Percentiles rank a stretch among this genome's conserved stretches.
phyloP scores from a whole-genome alignment of 2,888 invertebrate species.

The Eumacrocentrus americanus region DNA sequence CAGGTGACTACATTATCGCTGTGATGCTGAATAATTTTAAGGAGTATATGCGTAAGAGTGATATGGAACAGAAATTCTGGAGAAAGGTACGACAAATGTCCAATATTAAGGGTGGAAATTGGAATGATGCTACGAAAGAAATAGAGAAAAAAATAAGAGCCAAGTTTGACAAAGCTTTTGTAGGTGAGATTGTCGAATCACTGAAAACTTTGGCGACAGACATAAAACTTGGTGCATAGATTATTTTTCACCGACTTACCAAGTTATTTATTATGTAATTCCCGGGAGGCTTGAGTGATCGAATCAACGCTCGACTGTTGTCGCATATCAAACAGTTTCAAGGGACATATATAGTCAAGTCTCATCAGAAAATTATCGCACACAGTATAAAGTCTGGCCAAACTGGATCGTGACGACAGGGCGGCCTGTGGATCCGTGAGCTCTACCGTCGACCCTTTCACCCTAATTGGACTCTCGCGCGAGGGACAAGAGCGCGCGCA shows the following conservation, averaged over 20 bases:
- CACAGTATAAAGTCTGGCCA: constrained; percentile 7
- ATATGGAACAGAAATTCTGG: constrained; percentile 26
- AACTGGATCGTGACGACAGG: constrained; percentile 25
- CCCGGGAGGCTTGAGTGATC: too few relatives aligned
- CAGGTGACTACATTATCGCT: constrained; percentile 16
- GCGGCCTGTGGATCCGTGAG: constrained; percentile 1
- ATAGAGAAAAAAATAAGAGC: constrained; percentile 24
- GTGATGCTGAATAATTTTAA: constrained; percentile 25
- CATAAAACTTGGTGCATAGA: not conserved
- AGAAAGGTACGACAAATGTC: constrained; percentile 20
- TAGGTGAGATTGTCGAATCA: constrained; percentile 19
- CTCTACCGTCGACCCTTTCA: constrained; percentile 29
- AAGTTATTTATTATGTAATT: not conserved
- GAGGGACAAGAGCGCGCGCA: constrained; percentile 13
- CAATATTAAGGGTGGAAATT: not conserved
- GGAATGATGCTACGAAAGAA: not conserved
- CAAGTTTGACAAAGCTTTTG: constrained; percentile 29
- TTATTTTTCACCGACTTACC: not conserved
- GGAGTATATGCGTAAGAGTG: constrained; percentile 5
- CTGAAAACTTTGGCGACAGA: constrained; percentile 9
- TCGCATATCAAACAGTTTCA: not conserved
- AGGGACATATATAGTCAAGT: not conserved
- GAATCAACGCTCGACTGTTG: too few relatives aligned
- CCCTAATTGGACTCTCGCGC: constrained; percentile 32
- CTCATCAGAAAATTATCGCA: constrained; percentile 14